phyloP scores from a whole-genome alignment of 2,888 invertebrate species.

The Tipula helvola region DNA sequence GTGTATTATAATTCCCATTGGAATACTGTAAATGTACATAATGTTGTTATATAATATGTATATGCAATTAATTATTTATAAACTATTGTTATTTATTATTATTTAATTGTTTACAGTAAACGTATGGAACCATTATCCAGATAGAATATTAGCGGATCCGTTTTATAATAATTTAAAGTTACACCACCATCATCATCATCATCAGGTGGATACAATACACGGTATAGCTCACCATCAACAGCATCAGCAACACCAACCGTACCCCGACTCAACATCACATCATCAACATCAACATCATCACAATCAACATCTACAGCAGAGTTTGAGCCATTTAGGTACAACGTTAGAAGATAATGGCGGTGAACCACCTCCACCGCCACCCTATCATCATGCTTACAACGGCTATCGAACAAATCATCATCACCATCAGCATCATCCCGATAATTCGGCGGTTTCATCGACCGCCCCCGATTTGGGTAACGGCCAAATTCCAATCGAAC shows the following conservation, averaged over 20 bases:
- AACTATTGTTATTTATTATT: not conserved
- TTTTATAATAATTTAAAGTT: conserved; percentile 8
- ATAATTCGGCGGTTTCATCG: conserved; percentile 5
- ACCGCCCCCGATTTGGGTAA: conserved; percentile 9
- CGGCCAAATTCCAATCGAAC: not conserved
- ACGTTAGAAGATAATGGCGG: not conserved
- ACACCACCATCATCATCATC: not conserved
- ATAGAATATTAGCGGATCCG: conserved; percentile 8
- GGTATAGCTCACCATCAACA: not conserved
- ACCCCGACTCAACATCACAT: conserved; percentile 12
- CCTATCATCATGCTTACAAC: not conserved
- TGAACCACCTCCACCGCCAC: not conserved
- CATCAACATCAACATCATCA: conserved; percentile 12
- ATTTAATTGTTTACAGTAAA: conserved; percentile 5
- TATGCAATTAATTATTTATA: not conserved
- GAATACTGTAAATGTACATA: not conserved
- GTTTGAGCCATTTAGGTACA: not conserved
- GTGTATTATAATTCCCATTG: not conserved
- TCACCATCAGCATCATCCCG: not conserved
- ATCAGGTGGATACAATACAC: not conserved
- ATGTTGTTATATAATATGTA: not conserved
- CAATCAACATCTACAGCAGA: not conserved
- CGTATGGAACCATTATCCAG: conserved; percentile 6
- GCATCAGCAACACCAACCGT: conserved; percentile 23
- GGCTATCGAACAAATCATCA: not conserved